Conservation (phyloP, 2,113 vertebrate species). For the Vidua macroura region DNA sequence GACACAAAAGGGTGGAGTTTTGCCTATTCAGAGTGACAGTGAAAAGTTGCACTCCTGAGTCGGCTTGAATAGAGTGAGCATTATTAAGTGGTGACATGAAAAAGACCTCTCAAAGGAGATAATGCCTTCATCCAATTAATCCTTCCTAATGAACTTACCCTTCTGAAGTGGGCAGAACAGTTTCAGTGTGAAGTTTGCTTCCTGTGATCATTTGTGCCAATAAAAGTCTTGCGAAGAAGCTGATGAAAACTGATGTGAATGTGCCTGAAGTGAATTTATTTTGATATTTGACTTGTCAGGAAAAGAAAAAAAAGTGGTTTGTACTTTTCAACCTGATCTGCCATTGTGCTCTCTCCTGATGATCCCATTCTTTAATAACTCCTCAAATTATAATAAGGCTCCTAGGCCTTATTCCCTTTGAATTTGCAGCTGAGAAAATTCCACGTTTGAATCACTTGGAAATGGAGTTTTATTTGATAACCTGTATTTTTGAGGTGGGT, state of each 20-base stretch:
- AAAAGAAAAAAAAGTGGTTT: not conserved
- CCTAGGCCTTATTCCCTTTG: constrained; percentile 33
- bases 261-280: constrained; percentile 47
- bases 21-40: not conserved
- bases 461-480: constrained; percentile 13
- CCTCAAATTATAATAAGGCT: constrained; percentile 3
- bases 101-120: constrained; percentile 26
- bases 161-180: not conserved
- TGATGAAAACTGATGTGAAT: constrained; percentile 2
- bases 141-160: constrained; percentile 42
- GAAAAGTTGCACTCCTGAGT: not conserved
- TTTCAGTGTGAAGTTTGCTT: constrained; percentile 22
- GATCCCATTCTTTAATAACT: constrained; percentile 42
- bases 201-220: constrained; percentile 43
- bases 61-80: not conserved
- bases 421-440: constrained; percentile 23
- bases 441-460: constrained; percentile 6
- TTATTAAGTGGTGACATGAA: constrained; percentile 24
- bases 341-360: not conserved
- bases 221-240: not conserved
- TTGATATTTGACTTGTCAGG: constrained; percentile 38
- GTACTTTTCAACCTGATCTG: not conserved
- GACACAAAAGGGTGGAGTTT: not conserved
- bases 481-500: constrained; percentile 9
- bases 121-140: constrained; percentile 49